Evolutionary conservation across 1,140 invertebrate species (phyloP).

Genomic region (Bradysia coprophila): DNA sequence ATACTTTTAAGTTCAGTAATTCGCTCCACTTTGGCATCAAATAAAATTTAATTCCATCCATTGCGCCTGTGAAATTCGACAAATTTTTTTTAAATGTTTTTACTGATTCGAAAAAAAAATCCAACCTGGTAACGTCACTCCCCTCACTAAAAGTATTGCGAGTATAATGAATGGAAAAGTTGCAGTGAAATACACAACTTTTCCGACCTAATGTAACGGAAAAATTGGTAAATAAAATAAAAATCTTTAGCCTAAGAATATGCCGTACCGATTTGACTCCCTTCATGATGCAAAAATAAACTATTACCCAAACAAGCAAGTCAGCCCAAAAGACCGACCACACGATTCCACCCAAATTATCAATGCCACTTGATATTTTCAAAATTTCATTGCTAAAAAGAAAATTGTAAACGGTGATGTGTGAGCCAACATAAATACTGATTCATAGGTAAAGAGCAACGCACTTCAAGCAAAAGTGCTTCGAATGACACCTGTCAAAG

Average conservation of each 20-base stretch:
- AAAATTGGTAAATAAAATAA: too few relatives aligned
- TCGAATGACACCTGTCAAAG: too few relatives aligned
- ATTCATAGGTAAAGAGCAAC: too few relatives aligned
- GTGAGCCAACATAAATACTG: too few relatives aligned
- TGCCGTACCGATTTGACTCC: conserved; percentile 63
- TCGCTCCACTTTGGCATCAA: conserved; percentile 64
- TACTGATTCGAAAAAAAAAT: too few relatives aligned
- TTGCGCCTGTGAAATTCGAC: too few relatives aligned
- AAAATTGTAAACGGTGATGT: conserved; percentile 6
- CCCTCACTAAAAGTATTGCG: conserved; percentile 46
- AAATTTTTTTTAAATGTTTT: too few relatives aligned
- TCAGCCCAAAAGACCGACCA: conserved; percentile 53
- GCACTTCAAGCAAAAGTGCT: too few relatives aligned
- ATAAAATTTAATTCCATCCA: conserved; percentile 61
- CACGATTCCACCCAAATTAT: conserved; percentile 46
- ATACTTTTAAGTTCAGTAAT: conserved; percentile 49
- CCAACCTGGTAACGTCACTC: conserved; percentile 63
- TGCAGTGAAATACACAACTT: conserved; percentile 72
- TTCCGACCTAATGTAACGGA: too few relatives aligned
- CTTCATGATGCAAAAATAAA: conserved; percentile 62
- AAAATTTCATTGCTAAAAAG: conserved; percentile 44
- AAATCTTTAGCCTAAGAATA: too few relatives aligned
- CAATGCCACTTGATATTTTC: conserved; percentile 40
- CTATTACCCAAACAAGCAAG: conserved; percentile 50
- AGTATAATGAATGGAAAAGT: conserved; percentile 71